phyloP scores from a whole-genome alignment of 2,113 vertebrate genomes.

The Dinomys branickii region DNA sequence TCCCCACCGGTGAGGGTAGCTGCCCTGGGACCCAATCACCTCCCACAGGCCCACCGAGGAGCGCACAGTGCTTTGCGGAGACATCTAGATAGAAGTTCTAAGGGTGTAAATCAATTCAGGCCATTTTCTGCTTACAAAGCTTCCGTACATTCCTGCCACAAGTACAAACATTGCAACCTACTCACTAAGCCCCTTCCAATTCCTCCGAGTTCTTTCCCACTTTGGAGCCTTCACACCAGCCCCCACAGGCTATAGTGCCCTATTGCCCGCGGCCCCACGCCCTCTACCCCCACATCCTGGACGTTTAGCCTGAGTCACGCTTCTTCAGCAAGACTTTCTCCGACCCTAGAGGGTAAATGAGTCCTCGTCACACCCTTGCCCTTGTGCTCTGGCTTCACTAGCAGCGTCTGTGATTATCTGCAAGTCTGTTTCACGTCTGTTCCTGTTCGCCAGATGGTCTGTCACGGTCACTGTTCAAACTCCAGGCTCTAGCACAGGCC shows the following conservation, averaged over 20 bases:
- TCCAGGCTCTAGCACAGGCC: neutral
- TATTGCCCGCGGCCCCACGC: neutral
- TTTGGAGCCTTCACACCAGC: neutral
- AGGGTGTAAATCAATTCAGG: neutral
- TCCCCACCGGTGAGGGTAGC: neutral
- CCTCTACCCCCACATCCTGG: neutral
- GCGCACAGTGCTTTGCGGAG: neutral
- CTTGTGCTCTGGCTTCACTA: neutral
- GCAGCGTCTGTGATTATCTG: neutral
- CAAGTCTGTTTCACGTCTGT: neutral
- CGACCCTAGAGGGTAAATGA: neutral
- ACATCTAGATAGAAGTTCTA: neutral
- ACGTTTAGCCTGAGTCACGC: neutral
- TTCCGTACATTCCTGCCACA: neutral
- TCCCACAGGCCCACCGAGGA: neutral
- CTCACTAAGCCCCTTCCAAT: neutral
- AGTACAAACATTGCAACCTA: neutral
- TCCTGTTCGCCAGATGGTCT: neutral
- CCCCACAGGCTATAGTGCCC: neutral
- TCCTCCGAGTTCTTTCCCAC: neutral
- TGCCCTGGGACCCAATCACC: neutral
- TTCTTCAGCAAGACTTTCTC: neutral
- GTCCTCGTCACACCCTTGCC: neutral
- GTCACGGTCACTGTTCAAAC: neutral
- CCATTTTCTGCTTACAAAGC: neutral